A percentile compares a stretch with the other conserved stretches of the same genome.
phyloP scores from a whole-genome alignment of 2,888 invertebrate genomes.

The Tricholauxania praeusta region DNA sequence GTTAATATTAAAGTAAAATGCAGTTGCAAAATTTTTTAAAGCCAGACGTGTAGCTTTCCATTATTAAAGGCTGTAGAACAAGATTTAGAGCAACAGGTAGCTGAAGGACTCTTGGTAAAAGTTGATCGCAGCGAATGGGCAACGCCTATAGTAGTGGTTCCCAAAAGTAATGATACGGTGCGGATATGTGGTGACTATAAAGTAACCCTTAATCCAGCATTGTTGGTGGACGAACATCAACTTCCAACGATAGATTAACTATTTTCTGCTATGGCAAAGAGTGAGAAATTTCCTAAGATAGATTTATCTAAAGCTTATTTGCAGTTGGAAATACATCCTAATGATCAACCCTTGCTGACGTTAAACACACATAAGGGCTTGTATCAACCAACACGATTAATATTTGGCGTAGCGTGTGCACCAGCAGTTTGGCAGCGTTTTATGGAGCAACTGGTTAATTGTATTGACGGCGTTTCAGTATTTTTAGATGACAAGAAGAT shows the following conservation, averaged over 20 bases:
- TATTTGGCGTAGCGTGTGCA: too few relatives aligned
- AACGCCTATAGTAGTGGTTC: constrained; percentile 56
- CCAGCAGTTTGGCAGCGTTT: too few relatives aligned
- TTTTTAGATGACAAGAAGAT: too few relatives aligned
- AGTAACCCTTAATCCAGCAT: constrained; percentile 50
- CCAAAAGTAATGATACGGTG: constrained; percentile 50
- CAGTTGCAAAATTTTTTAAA: too few relatives aligned
- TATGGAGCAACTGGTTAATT: too few relatives aligned
- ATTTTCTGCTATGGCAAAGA: constrained; percentile 49
- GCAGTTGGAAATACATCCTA: constrained; percentile 57
- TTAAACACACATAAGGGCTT: constrained; percentile 60
- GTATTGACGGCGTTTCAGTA: too few relatives aligned
- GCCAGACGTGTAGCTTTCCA: too few relatives aligned
- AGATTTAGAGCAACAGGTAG: constrained; percentile 45
- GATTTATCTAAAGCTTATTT: constrained; percentile 59
- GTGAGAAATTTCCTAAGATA: constrained; percentile 51
- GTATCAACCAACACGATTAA: too few relatives aligned
- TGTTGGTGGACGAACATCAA: constrained; percentile 52
- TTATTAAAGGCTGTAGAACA: constrained; percentile 42
- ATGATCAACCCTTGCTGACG: constrained; percentile 55
- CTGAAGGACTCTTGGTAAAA: constrained; percentile 41
- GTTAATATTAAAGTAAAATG: constrained; percentile 47
- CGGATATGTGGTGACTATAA: constrained; percentile 51
- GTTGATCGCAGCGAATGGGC: constrained; percentile 55
- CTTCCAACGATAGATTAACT: constrained; percentile 51